Percentiles rank a stretch among this genome's conserved stretches.
phyloP scores from a whole-genome alignment of 2,113 vertebrate species.

The Cyanocitta stelleri region DNA sequence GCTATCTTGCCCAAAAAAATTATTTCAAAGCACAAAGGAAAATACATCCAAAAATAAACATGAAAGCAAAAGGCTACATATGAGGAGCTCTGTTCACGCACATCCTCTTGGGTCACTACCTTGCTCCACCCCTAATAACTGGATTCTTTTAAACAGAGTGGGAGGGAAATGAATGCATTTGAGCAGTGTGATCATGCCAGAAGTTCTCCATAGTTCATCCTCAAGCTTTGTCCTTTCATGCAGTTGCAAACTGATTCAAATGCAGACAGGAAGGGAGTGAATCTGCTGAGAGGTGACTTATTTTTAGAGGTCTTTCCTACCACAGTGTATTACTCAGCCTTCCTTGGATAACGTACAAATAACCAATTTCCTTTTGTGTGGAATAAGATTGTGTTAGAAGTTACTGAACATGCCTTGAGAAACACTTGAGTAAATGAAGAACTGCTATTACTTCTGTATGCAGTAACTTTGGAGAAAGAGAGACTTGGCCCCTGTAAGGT shows the following conservation, averaged over 20 bases:
- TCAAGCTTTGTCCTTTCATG: conserved; percentile 28
- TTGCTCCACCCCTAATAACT: conserved; percentile 16
- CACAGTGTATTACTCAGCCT: conserved; percentile 44
- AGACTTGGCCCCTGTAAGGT: conserved; percentile 58
- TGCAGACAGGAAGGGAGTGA: conserved; percentile 70
- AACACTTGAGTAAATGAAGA: conserved; percentile 6
- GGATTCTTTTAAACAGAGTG: conserved; percentile 39
- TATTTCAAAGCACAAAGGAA: conserved; percentile 60
- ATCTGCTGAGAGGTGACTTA: conserved; percentile 59
- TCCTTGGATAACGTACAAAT: conserved; percentile 55
- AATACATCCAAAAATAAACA: conserved; percentile 68
- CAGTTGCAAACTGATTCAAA: conserved; percentile 29
- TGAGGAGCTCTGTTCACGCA: conserved; percentile 52
- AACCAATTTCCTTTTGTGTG: conserved; percentile 45
- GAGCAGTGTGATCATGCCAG: not conserved
- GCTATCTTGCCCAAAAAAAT: conserved; percentile 19
- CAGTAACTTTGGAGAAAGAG: conserved; percentile 30
- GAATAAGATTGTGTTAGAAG: conserved; percentile 10
- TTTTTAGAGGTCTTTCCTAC: conserved; percentile 61
- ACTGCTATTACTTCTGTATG: not conserved
- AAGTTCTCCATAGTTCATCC: conserved; percentile 7
- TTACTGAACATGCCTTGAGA: conserved; percentile 8
- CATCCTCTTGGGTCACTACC: conserved; percentile 59
- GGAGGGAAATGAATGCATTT: not conserved
- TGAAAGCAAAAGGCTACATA: conserved; percentile 47